Base-by-base conservation (phyloP, 2,113 vertebrate species). In the Rhinolophus ferrumequinum region DNA sequence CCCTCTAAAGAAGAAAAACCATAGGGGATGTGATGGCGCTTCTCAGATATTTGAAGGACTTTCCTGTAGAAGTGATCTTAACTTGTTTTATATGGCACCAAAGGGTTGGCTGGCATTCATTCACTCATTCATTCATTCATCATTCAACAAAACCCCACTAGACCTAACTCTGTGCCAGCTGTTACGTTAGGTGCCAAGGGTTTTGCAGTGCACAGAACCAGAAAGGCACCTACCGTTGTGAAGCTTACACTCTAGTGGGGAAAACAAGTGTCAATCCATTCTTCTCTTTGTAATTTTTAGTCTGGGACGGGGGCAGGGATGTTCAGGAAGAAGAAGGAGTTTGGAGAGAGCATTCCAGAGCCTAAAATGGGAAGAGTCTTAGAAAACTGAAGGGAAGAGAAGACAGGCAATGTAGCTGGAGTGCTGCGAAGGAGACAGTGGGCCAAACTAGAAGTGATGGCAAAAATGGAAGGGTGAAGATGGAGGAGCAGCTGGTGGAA, bases 401-500 rank as follows among this genome's bases (percentile, higher is more conserved):
- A 30, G 66, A 47, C 52, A 88, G 67, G 33, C 72, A 52, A 47
- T 26, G 16, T 50, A 86, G 60, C 73, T 89, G 89, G 76, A 93
- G 56, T n/a, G 35, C 60, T 54, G 77, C 50, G 44, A 21, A 50
- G 18, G 47, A 44, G 72, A n/a, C 26, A 52, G 62, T 11, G 14
- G n/a, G 60, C 91, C 88, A 64, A 83, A 82, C 73, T 21, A 60
- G 92, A 73, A 66, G 67, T 30, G 60, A 85, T 22, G 52, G 21
- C 8, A 60, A 83, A 91, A 92, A 69, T 41, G 60, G 58, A 72
- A 75, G 90, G 54, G 19, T 54, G 54, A 89, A 16, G 89, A 94
- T 88, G 62, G 9, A 58, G 93, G 67, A 93, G 41, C 79, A 96
- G 89, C 96, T 94, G 89, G 72, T 38, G 56, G 62, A 67, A 91